These are phyloP conservation scores for Apeira syringaria DNA, from an alignment of 2,888 invertebrate genomes.

Conservation along the genomic window DNA sequence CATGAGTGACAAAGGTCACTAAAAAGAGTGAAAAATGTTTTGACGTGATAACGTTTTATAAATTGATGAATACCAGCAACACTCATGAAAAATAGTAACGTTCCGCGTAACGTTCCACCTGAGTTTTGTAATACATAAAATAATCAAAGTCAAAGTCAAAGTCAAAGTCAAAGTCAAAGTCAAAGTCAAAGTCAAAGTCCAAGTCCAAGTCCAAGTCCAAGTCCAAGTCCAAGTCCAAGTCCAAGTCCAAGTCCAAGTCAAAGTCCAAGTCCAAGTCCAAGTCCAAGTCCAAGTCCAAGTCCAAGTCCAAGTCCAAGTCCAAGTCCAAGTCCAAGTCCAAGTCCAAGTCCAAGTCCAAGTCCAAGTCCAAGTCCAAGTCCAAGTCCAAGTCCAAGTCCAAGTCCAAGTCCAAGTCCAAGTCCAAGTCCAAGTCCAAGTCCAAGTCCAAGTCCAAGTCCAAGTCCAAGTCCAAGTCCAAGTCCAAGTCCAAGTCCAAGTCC, in stretches of 20 bases:
- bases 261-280: slow-evolving; percentile 4
- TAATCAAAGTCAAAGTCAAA: too few species aligned
- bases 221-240: slow-evolving; percentile 5
- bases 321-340: slow-evolving; percentile 4
- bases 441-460: slow-evolving; percentile 1
- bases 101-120: too few species aligned
- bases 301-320: slow-evolving; percentile 3
- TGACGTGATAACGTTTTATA: too few species aligned
- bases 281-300: slow-evolving; percentile 5
- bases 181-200: slow-evolving; percentile 6
- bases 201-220: slow-evolving; percentile 4
- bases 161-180: slow-evolving; percentile 2
- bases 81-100: too few species aligned
- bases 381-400: slow-evolving; percentile 4
- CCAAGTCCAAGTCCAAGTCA: slow-evolving; percentile 4
- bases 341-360: slow-evolving; percentile 4
- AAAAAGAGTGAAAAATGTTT: too few species aligned
- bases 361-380: slow-evolving; percentile 3
- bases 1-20: too few species aligned
- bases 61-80: too few species aligned
- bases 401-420: slow-evolving; percentile 4
- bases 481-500: slow-evolving; percentile 1
- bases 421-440: slow-evolving; percentile 3
- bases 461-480: slow-evolving; percentile 1
- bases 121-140: too few species aligned